Percentiles rank a stretch among this genome's conserved stretches.
These are phyloP conservation scores for Vollenhovia emeryi DNA, from an alignment of 1,140 invertebrate genomes.

Conservation along the genomic window DNA sequence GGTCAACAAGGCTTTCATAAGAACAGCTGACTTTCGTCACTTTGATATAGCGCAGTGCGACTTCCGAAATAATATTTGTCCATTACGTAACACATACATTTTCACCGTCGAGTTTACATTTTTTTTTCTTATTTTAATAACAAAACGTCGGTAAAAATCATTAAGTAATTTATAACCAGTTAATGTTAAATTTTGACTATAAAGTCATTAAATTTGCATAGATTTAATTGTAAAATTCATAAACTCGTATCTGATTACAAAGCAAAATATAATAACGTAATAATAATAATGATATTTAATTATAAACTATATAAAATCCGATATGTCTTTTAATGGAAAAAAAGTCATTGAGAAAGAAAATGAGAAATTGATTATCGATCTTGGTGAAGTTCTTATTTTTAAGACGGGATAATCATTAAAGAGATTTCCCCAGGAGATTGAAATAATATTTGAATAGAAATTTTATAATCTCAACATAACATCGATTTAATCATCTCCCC, in stretches of 20 bases:
- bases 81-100: neutral
- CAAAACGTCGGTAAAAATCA: neutral
- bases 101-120: neutral
- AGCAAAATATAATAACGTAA: no score
- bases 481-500: neutral
- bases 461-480: neutral
- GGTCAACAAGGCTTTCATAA: neutral
- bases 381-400: neutral
- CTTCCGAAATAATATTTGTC: constrained; percentile 17
- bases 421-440: neutral
- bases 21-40: neutral
- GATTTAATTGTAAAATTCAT: neutral
- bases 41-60: neutral
- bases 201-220: neutral
- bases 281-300: neutral
- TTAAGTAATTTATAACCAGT: neutral
- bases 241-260: neutral
- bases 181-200: neutral
- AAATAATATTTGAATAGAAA: neutral
- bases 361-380: neutral
- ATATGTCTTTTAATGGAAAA: no score
- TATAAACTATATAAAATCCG: no score
- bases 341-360: no score
- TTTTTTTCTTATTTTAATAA: neutral
- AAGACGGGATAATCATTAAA: neutral